phyloP scores from a whole-genome alignment of 2,888 invertebrate species.

The Cerceris ruficornis region DNA sequence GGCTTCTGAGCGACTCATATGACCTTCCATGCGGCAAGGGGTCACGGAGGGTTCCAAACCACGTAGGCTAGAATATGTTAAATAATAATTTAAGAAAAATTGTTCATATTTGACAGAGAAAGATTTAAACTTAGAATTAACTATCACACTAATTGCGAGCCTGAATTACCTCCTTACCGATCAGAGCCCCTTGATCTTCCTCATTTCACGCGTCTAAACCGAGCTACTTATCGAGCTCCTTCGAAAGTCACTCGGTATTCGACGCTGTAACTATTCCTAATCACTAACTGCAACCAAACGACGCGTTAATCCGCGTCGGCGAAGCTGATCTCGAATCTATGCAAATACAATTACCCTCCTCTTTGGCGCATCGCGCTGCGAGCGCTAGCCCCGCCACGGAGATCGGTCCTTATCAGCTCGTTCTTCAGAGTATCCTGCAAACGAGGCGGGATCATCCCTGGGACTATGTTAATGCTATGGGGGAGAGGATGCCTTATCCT shows the following conservation, averaged over 20 bases:
- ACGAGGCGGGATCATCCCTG: constrained; percentile 75
- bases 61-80: no score
- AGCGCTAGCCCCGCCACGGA: constrained; percentile 47
- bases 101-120: no score
- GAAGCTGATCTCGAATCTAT: constrained; percentile 76
- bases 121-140: no score
- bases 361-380: constrained; percentile 59
- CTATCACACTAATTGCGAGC: no score
- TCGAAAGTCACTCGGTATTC: constrained; percentile 33
- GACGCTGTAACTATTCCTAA: constrained; percentile 64
- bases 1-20: no score
- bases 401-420: constrained; percentile 77
- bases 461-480: constrained; percentile 77
- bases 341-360: constrained; percentile 77
- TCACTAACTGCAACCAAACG: constrained; percentile 70
- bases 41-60: no score
- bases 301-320: constrained; percentile 70
- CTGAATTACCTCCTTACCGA: no score
- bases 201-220: no score
- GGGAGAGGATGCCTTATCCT: constrained; percentile 68
- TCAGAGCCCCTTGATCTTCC: no score
- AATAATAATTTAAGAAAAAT: no score
- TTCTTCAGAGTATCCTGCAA: constrained; percentile 76
- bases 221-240: background rate
- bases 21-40: no score